Evolutionary conservation across 1,140 invertebrate genomes (phyloP), one percentile per base, ranked within the genome.

Genomic region (Calliphora vicina): DNA sequence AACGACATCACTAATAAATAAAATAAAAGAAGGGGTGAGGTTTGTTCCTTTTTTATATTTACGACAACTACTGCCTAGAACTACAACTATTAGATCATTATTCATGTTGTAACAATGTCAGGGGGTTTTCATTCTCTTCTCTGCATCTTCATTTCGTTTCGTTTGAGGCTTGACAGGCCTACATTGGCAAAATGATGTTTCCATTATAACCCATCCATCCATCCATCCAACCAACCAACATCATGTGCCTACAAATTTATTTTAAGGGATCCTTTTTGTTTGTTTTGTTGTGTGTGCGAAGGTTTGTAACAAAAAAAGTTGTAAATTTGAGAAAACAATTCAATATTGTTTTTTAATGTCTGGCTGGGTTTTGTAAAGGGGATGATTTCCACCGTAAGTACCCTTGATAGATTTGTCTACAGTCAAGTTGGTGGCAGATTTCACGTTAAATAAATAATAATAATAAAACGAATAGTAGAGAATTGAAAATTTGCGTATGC

Each of bases 131-230:
- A 9, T 50, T 6, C 17, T 17, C 45, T 50, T 50, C 45, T 50
- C 15, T 50, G 2, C 17, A 13, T 50, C 45, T 50, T 50, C 45
- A 17, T 50, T n/a, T n/a, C 17, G 45, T 50, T 50, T 50, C 4
- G 45, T 50, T 8, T 12, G 15, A 17, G 45, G 45, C 12, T 17
- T 15, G 45, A 23, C 61, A 67, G 61, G 61, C 61, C n/a, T 67
- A 23, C 61, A 67, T 67, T 67, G n/a, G 20, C 61, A 67, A 67
- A 67, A 67, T 67, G 61, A 67, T 67, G 61, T 67, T 67, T 67
- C 20, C 61, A 20, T 67, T 67, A 67, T 67, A 20, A 67, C 61
- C n/a, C 61, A 67, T 15, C 35, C 35, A 35, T 3, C 29, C 29
- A 29, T 3, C 29, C 45, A 57, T 13, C 13, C 17, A 57, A 2